Base-by-base conservation (phyloP, 1,140 invertebrate species). In the Drosophila hydei region DNA sequence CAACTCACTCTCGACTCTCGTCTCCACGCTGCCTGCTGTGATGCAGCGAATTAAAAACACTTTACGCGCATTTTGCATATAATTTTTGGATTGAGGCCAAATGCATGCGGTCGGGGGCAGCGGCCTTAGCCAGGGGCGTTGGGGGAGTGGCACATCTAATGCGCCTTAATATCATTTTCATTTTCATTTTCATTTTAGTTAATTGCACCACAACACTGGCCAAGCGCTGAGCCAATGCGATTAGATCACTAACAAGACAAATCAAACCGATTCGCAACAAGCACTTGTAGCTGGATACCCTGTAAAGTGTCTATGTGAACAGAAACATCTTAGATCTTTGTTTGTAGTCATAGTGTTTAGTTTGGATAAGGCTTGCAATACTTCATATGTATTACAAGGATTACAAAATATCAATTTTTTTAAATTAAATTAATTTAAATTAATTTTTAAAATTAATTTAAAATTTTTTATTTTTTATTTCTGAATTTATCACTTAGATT, bases 41-140 rank as follows among this genome's bases (percentile, higher is more conserved):
- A 62, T 81, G 73, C 77, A 50, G 65, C 79, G 75, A 84, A 79
- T 83, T 84, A 84, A 84, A 79, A 84, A 79, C 79, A 79, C 79
- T 79, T 75, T 64, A 64, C 68, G 43, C 68, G 68, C 68, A 64
- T 71, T 71, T 80, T 81, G 73, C 78, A 81, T 80, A 80, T 81
- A 79, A 48, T 81, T 79, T 72, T 84, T 84, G 76, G 80, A 79
- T 30, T 71, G 14, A 47, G 60, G 79, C 79, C 79, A 84, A 84
- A 43, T 56, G 25, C 12, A 64, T 45, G 52, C 58, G n/a, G 55
- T n/a, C 42, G 51, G 33, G 36, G 25, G 58, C 43, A 16, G 21
- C 7, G 25, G 36, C 19, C 54, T 40, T 40, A n/a, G 23, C 9
- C n/a, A 30, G 45, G 2, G 19, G 18, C 45, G 45, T 47, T 12